Percentiles rank a stretch among this genome's conserved stretches.
These are phyloP conservation scores for Danaus plexippus DNA, from an alignment of 1,140 invertebrate species.

Conservation along the genomic window DNA sequence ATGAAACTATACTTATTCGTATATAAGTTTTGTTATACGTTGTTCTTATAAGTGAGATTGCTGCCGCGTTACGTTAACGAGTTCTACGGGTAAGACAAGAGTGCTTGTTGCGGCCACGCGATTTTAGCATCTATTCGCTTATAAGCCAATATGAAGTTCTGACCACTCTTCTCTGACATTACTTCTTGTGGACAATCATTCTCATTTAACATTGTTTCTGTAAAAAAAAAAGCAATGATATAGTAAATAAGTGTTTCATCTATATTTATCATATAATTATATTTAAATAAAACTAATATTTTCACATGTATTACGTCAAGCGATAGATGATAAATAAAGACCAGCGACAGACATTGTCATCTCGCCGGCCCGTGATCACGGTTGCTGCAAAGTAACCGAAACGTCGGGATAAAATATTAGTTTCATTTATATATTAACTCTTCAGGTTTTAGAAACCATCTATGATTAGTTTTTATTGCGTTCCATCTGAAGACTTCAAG, in stretches of 20 bases:
- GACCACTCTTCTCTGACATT: conserved; percentile 78
- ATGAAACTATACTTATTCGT: conserved; percentile 7
- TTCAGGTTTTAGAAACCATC: too few species aligned
- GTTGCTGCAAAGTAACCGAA: too few species aligned
- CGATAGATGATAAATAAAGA: too few species aligned
- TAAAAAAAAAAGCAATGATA: conserved; percentile 39
- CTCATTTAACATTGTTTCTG: conserved; percentile 90
- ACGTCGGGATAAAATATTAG: too few species aligned
- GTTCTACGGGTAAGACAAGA: conserved; percentile 59
- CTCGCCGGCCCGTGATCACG: too few species aligned
- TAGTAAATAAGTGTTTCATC: not conserved
- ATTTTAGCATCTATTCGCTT: conserved; percentile 97
- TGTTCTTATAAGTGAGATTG: conserved; percentile 39
- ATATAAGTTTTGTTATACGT: conserved; percentile 8
- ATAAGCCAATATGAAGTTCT: conserved; percentile 92
- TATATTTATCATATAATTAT: too few species aligned
- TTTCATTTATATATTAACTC: not conserved
- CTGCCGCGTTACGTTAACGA: conserved; percentile 17
- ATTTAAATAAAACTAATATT: too few species aligned
- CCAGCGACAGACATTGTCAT: too few species aligned
- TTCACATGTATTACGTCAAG: too few species aligned
- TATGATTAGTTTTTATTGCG: too few species aligned
- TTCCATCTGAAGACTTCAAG: too few species aligned
- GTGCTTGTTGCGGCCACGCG: conserved; percentile 86
- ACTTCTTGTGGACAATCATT: conserved; percentile 92